phyloP scores from a whole-genome alignment of 2,113 vertebrate genomes.

The Haliaeetus leucogaster region DNA sequence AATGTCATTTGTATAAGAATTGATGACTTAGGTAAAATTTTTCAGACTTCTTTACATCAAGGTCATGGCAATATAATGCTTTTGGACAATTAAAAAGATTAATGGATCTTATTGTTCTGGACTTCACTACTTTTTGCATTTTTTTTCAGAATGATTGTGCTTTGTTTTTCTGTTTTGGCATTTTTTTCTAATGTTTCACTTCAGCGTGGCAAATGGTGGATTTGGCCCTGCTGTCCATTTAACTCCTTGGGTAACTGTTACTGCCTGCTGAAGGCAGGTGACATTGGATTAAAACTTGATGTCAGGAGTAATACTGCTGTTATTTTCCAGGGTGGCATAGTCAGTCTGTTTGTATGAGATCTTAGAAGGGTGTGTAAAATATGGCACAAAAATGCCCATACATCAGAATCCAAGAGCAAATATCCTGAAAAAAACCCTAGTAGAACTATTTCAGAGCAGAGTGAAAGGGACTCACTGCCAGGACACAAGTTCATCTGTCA shows the following conservation, averaged over 20 bases:
- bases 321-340: neutral
- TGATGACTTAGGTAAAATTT: neutral
- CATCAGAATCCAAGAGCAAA: neutral
- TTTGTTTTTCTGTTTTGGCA: neutral
- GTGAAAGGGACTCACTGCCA: neutral
- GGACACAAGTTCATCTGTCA: neutral
- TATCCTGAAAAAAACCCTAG: neutral
- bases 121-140: neutral
- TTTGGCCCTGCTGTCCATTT: neutral
- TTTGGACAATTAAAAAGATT: neutral
- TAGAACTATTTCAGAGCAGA: neutral
- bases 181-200: neutral
- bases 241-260: neutral
- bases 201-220: neutral
- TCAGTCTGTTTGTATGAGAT: neutral
- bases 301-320: neutral
- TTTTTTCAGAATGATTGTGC: neutral
- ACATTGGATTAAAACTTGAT: neutral
- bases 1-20: neutral
- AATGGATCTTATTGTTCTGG: neutral
- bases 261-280: neutral
- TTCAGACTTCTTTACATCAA: neutral
- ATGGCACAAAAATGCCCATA: rapidly evolving
- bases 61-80: neutral
- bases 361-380: neutral